Percentiles rank a stretch among this genome's conserved stretches.
Conservation (phyloP, 2,888 invertebrate genomes). For the Luperina nickerlii region DNA sequence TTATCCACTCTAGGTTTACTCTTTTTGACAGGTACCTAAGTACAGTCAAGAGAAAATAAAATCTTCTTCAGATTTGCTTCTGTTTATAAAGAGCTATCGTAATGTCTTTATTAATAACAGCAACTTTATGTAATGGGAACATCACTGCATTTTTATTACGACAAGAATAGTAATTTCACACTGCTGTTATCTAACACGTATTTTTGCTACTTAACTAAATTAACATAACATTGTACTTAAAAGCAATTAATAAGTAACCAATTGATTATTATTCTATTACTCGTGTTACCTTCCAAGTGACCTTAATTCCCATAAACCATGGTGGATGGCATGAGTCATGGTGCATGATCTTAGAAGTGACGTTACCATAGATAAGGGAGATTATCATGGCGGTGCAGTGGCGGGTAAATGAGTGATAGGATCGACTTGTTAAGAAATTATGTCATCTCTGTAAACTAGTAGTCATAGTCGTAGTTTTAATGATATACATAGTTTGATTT, state of each 20-base stretch:
- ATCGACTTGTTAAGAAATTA: slow-evolving; percentile 1
- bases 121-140: slow-evolving; percentile 1
- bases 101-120: neutral
- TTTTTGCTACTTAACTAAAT: slow-evolving; percentile 1
- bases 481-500: neutral
- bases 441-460: neutral
- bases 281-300: slow-evolving; percentile 23
- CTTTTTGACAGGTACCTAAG: too few relatives aligned
- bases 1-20: too few relatives aligned
- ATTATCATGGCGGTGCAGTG: slow-evolving; percentile 45
- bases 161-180: neutral
- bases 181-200: neutral
- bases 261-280: slow-evolving; percentile 51
- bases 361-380: slow-evolving; percentile 32
- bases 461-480: neutral
- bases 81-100: too few relatives aligned
- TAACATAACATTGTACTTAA: slow-evolving; percentile 34
- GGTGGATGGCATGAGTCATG: slow-evolving; percentile 12
- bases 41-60: too few relatives aligned
- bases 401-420: neutral
- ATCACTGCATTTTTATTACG: slow-evolving; percentile 1
- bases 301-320: slow-evolving; percentile 57
- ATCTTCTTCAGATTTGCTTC: too few relatives aligned
- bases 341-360: slow-evolving; percentile 20
- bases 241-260: slow-evolving; percentile 24